These are phyloP conservation scores for Pantherophis guttatus DNA, from an alignment of 2,113 vertebrate species.

Conservation along the genomic window DNA sequence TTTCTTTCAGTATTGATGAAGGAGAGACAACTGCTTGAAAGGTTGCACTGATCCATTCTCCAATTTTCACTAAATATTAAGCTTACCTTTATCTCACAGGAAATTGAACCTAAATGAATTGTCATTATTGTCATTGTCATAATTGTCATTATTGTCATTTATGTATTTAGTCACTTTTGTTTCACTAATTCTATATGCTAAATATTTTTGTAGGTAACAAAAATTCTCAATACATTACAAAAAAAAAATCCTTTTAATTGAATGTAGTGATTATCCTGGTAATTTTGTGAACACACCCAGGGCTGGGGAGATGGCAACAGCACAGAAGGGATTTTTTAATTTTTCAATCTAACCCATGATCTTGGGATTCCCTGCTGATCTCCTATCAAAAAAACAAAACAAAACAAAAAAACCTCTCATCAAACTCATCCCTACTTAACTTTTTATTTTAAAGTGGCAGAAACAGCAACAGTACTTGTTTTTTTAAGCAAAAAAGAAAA, in stretches of 20 bases:
- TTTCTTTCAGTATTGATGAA: constrained; percentile 34
- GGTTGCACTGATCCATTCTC: constrained; percentile 21
- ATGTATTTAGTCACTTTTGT: too few species aligned
- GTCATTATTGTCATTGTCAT: too few species aligned
- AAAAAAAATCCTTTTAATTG: too few species aligned
- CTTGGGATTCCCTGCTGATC: not conserved
- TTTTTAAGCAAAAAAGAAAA: not conserved
- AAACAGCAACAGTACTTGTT: too few species aligned
- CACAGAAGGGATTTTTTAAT: too few species aligned
- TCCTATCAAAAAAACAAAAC: not conserved
- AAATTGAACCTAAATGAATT: not conserved
- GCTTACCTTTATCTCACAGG: constrained; percentile 12
- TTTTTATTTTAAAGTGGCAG: not conserved
- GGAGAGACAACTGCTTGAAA: constrained; percentile 17
- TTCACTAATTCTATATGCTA: too few species aligned
- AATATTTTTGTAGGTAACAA: too few species aligned
- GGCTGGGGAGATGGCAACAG: too few species aligned
- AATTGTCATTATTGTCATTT: too few species aligned
- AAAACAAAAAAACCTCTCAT: not conserved
- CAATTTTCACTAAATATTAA: constrained; percentile 42
- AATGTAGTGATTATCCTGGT: too few species aligned
- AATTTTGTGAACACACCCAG: too few species aligned
- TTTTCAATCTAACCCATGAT: not conserved
- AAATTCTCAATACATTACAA: too few species aligned
- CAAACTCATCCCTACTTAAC: not conserved